Evolutionary conservation across 2,113 vertebrate genomes (phyloP), one percentile per base, ranked within the genome.

Genomic region (Nipponia nippon): DNA sequence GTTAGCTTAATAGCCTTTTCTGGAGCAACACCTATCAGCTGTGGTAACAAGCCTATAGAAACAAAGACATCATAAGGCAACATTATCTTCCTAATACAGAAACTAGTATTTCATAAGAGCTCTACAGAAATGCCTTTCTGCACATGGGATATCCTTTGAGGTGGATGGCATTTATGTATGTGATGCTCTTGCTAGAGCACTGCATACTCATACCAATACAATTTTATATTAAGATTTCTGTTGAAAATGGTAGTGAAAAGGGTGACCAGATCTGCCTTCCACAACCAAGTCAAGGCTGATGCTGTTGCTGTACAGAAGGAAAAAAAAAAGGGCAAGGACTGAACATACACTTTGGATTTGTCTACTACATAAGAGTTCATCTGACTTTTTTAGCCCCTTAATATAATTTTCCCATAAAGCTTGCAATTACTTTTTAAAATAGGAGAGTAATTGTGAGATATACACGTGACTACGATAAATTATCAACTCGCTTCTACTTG

Each of bases 1-100:
- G 99, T 99, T 96, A 99, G 98, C 97, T 99, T 99, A 98, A 99
- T 99, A 96, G 99, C 99, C 97, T 99, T 99, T 98, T 99, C 99
- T 87, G 99, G 99, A 96, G 99, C 99, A 94, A 99, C 99, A 87
- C 99, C 99, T 95, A 99, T 99, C 96, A 99, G 99, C 90, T 99
- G 99, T 93, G 99, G 99, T 98, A 99, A 97, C 95, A 99, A 99
- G 98, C 99, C 99, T 99, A 98, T 61, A 95, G 49, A 97, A 97
- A 98, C 61, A 93, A 95, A 89, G 96, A 95, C 91, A 97, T 80
- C 71, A 73, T 97, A 87, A 98, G 83, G 67, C 88, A 97, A 70
- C 81, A 82, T 96, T 96, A 96, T 95, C 95, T 88, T 96, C 89
- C 94, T 91, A 81, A 75, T 83, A 84, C 23, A 91, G 67, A 90